A percentile compares a stretch with the other conserved stretches of the same genome.
phyloP scores from a whole-genome alignment of 1,140 invertebrate species.

The Megalonaias nervosa region DNA sequence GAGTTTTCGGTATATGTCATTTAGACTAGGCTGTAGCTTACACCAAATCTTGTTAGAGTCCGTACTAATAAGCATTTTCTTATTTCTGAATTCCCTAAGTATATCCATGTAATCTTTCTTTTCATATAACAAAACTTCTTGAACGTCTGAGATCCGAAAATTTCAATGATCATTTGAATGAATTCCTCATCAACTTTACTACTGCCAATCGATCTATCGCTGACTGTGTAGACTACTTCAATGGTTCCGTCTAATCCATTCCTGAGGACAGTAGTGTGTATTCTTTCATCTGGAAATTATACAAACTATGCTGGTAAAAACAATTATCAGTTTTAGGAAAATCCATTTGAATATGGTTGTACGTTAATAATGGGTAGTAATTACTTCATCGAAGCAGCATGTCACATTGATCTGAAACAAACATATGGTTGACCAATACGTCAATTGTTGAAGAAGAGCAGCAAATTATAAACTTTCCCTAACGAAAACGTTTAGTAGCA shows the following conservation, averaged over 20 bases:
- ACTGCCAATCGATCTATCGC: constrained; percentile 44
- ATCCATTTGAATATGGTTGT: no score
- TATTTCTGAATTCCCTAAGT: constrained; percentile 35
- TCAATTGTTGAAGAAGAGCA: no score
- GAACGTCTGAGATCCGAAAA: constrained; percentile 26
- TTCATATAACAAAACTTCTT: constrained; percentile 28
- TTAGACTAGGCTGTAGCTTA: constrained; percentile 25
- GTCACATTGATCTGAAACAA: no score
- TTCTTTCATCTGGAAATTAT: constrained; percentile 33
- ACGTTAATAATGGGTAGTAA: no score
- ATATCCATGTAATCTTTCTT: constrained; percentile 41
- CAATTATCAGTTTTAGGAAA: no score
- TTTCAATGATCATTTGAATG: constrained; percentile 29
- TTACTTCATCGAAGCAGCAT: no score
- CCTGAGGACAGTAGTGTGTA: constrained; percentile 42
- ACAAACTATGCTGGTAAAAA: no score
- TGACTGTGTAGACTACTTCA: constrained; percentile 36
- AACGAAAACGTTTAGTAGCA: no score
- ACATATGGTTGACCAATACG: no score
- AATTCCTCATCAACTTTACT: constrained; percentile 41
- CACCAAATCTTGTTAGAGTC: constrained; percentile 34
- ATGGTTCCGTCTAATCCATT: constrained; percentile 32
- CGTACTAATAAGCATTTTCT: constrained; percentile 38
- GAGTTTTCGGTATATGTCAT: constrained; percentile 21
- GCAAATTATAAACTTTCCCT: no score